phyloP scores from a whole-genome alignment of 2,797 vertebrate species.

The Chanos chanos region DNA sequence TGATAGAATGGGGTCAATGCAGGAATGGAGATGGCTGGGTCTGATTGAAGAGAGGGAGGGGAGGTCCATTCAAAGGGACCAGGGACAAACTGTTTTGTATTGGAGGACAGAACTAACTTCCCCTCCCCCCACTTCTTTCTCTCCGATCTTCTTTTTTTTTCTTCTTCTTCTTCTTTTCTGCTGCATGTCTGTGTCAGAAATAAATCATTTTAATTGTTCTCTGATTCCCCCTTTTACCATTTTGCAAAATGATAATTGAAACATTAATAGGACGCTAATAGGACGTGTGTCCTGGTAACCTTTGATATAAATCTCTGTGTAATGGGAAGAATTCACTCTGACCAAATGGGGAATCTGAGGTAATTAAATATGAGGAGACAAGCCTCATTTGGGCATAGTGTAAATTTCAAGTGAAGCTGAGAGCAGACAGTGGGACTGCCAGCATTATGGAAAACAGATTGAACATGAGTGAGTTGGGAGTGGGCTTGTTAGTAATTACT shows the following conservation, averaged over 20 bases:
- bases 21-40: conserved; percentile 64
- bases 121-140: conserved; percentile 20
- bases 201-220: conserved; percentile 73
- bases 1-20: conserved; percentile 74
- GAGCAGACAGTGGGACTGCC: conserved; percentile 46
- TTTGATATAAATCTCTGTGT: conserved; percentile 72
- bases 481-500: conserved; percentile 14
- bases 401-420: conserved; percentile 46
- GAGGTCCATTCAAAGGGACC: conserved; percentile 54
- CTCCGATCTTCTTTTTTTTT: not conserved
- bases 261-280: conserved; percentile 73
- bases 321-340: conserved; percentile 59
- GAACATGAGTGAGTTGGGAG: conserved; percentile 6
- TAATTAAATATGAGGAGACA: conserved; percentile 61
- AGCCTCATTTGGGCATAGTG: conserved; percentile 49
- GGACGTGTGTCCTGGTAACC: conserved; percentile 69
- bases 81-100: conserved; percentile 60
- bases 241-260: conserved; percentile 69
- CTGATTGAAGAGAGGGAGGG: conserved; percentile 62
- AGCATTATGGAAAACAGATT: conserved; percentile 26
- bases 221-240: conserved; percentile 57
- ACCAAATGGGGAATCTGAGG: conserved; percentile 58
- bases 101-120: conserved; percentile 53
- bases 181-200: conserved; percentile 58
- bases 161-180: conserved; percentile 43